Base-by-base conservation (phyloP, 2,888 invertebrate species). In the Andrena flavipes region DNA sequence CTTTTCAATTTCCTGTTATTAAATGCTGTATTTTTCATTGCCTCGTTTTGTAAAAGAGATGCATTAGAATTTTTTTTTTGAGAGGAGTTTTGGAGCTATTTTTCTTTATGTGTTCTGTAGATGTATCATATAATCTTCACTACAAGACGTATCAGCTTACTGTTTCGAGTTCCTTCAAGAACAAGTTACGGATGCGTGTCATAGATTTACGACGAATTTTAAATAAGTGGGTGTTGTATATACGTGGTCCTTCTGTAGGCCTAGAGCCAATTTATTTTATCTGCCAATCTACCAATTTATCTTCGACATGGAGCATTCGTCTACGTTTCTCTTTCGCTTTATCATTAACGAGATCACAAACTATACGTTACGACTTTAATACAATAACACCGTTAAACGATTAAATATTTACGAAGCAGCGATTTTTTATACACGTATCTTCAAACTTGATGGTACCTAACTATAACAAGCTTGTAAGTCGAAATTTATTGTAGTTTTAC, bases 341-440 rank as follows among this genome's bases (percentile, higher is more conserved):
- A 86, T 86, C 86, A 75, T 69, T 82, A 87, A 87, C 78, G 71
- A 85, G 87, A 86, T 86, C 86, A 59, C 72, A 56, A 72, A 23
- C 56, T 35, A 54, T n/a, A 16, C 33, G 23, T 75, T 62, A 79
- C 56, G 67, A 49, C 70, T 56, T 59, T 54, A 68, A 63, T 71
- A 63, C 33, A 29, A 33, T 63, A 56, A 74, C 56, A 48, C 54
- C 42, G 60, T 70, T 76, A 51, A 48, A 23, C 26, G 56, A 2
- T 49, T 69, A 56, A 77, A 7, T 68, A 42, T 13, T 20, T 8
- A 7, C 23, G 20, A 30, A 30, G 33, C 42, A 23, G 42, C 29
- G 13, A 42, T 13, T 42, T 42, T 42, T 42, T 0, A 42, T 42
- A 42, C 42, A 4, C 42, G 13, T 13, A 4, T 13, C 42, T 42